Evolutionary conservation across 2,113 vertebrate genomes (phyloP).

Genomic region (Silurus glanis): DNA sequence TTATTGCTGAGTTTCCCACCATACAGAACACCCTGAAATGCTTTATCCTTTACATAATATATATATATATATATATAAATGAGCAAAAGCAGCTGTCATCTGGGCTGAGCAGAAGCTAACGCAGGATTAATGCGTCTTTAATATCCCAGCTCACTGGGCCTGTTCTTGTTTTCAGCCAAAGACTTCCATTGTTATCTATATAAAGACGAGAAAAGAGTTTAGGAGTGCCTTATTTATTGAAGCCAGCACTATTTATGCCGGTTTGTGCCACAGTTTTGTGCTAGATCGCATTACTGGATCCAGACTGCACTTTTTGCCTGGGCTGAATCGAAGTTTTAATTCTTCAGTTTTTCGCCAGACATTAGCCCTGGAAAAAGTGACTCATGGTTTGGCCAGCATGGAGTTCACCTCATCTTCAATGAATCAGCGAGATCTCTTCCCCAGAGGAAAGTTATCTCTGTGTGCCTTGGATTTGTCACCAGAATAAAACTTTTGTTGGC

Average conservation of each 20-base stretch:
- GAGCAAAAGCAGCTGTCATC: neutral
- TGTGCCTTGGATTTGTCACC: slow-evolving; percentile 22
- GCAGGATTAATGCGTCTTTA: slow-evolving; percentile 13
- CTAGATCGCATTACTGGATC: neutral
- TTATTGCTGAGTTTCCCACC: neutral
- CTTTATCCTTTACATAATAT: neutral
- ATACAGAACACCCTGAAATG: neutral
- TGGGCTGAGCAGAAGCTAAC: neutral
- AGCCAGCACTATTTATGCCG: neutral
- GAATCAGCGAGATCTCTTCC: slow-evolving; percentile 36
- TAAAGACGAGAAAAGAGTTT: neutral
- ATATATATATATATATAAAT: neutral
- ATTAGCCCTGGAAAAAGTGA: slow-evolving; percentile 30
- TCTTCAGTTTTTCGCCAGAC: slow-evolving; percentile 5
- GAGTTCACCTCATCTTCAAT: slow-evolving; percentile 40
- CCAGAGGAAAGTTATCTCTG: slow-evolving; percentile 39
- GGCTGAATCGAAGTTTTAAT: slow-evolving; percentile 5
- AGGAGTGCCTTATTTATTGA: slow-evolving; percentile 22
- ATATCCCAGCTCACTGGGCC: slow-evolving; percentile 15
- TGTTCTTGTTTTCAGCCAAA: slow-evolving; percentile 18
- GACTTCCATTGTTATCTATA: slow-evolving; percentile 11
- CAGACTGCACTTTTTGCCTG: neutral
- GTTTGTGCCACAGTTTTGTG: slow-evolving; percentile 6
- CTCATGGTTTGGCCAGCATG: slow-evolving; percentile 24
- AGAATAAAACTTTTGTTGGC: slow-evolving; percentile 4